These are phyloP conservation scores for Orycteropus afer DNA, from an alignment of 2,113 vertebrate species.

Conservation along the genomic window DNA sequence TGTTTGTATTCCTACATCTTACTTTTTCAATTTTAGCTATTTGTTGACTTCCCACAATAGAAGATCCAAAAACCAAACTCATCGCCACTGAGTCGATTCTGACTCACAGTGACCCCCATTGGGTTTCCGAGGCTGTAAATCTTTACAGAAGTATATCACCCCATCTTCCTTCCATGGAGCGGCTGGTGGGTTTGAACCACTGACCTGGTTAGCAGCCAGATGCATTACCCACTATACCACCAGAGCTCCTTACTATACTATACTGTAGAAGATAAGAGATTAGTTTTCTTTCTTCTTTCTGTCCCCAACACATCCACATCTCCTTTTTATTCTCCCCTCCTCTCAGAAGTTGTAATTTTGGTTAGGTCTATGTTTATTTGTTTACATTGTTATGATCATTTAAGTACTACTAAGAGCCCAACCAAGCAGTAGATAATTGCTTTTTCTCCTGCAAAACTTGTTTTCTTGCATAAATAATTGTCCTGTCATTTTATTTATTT, in stretches of 20 bases:
- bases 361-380: background rate
- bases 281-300: background rate
- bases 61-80: background rate
- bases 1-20: background rate
- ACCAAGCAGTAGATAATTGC: background rate
- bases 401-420: background rate
- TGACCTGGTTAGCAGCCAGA: too few species aligned
- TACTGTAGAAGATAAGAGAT: too few species aligned
- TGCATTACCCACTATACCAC: too few species aligned
- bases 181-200: too few species aligned
- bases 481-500: background rate
- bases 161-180: too few species aligned
- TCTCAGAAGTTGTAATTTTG: background rate
- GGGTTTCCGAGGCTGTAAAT: too few species aligned
- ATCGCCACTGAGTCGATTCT: too few species aligned
- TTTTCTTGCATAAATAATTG: background rate
- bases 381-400: background rate
- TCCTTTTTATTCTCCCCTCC: background rate
- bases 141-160: too few species aligned
- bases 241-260: too few species aligned
- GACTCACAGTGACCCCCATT: too few species aligned
- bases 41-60: background rate
- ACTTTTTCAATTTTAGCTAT: background rate
- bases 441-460: background rate
- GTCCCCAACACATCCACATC: background rate